These are phyloP conservation scores for Thelaira solivaga DNA, from an alignment of 2,888 invertebrate genomes.

Conservation along the genomic window DNA sequence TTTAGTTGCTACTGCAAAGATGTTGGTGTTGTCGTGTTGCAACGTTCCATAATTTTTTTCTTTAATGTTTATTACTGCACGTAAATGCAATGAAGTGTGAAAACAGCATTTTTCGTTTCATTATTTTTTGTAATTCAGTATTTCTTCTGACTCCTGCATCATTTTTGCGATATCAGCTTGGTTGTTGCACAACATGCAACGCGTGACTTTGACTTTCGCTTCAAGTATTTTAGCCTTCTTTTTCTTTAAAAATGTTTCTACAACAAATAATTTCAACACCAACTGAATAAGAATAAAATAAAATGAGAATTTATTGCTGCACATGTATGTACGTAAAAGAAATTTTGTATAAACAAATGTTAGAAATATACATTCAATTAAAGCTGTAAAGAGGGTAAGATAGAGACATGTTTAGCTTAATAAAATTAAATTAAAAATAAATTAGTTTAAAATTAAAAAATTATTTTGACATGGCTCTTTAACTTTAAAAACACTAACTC, in stretches of 20 bases:
- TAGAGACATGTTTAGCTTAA: too few relatives aligned
- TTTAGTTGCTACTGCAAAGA: not conserved
- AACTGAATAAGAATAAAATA: slow-evolving; percentile 28
- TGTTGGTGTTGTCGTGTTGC: slow-evolving; percentile 40
- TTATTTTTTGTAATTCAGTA: not conserved
- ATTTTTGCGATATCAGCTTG: slow-evolving; percentile 17
- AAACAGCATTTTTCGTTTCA: slow-evolving; percentile 63
- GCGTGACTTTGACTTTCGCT: slow-evolving; percentile 64
- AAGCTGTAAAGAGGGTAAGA: too few relatives aligned
- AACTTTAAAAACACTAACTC: too few relatives aligned
- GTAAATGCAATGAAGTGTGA: slow-evolving; percentile 67
- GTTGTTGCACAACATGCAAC: slow-evolving; percentile 63
- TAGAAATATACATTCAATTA: not conserved
- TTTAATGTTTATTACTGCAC: slow-evolving; percentile 49
- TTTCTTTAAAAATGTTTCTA: slow-evolving; percentile 3
- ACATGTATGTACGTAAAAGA: slow-evolving; percentile 24
- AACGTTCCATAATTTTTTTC: slow-evolving; percentile 5
- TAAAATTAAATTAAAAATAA: too few relatives aligned
- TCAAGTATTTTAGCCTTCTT: slow-evolving; percentile 1
- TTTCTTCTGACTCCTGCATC: not conserved
- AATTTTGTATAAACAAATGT: not conserved
- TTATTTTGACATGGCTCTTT: too few relatives aligned
- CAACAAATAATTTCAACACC: slow-evolving; percentile 29
- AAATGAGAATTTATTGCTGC: slow-evolving; percentile 19
- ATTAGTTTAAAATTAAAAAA: too few relatives aligned